Percentiles rank a stretch among this genome's conserved stretches.
Evolutionary conservation across 2,888 invertebrate species (phyloP).

Genomic region (Microctonus brassicae): DNA sequence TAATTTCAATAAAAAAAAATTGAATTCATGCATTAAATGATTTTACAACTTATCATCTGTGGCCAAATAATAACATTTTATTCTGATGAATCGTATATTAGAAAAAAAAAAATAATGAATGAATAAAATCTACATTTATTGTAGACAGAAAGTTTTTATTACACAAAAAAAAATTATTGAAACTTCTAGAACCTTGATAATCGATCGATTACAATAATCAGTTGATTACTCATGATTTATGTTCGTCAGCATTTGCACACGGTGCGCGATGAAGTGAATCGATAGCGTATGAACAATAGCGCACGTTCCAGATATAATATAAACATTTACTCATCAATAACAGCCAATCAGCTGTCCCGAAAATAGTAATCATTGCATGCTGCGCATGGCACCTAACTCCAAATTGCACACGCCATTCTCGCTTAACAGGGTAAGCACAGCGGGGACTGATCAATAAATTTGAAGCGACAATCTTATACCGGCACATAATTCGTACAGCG

Average conservation of each 20-base stretch:
- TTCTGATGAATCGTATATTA: not conserved
- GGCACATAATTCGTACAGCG: slow-evolving; percentile 42
- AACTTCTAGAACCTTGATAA: slow-evolving; percentile 30
- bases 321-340: not conserved
- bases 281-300: slow-evolving; percentile 35
- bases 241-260: slow-evolving; percentile 31
- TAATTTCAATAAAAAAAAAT: too few relatives aligned
- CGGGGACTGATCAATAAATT: slow-evolving; percentile 66
- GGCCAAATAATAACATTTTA: not conserved
- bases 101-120: not conserved
- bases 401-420: slow-evolving; percentile 54
- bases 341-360: slow-evolving; percentile 6
- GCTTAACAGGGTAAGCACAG: slow-evolving; percentile 33
- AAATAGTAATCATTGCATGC: slow-evolving; percentile 28
- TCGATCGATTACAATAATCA: slow-evolving; percentile 12
- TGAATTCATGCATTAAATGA: not conserved
- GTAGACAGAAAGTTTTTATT: not conserved
- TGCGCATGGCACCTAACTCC: slow-evolving; percentile 57
- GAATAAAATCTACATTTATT: not conserved
- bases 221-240: slow-evolving; percentile 25
- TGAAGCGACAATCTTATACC: slow-evolving; percentile 51
- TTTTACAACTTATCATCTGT: not conserved
- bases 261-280: slow-evolving; percentile 2
- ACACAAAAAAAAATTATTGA: slow-evolving; percentile 11
- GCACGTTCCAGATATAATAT: slow-evolving; percentile 34